A percentile compares a stretch with the other conserved stretches of the same genome.
Conservation (phyloP, 2,113 vertebrate species). For the Boulengeromyrus knoepffleri region DNA sequence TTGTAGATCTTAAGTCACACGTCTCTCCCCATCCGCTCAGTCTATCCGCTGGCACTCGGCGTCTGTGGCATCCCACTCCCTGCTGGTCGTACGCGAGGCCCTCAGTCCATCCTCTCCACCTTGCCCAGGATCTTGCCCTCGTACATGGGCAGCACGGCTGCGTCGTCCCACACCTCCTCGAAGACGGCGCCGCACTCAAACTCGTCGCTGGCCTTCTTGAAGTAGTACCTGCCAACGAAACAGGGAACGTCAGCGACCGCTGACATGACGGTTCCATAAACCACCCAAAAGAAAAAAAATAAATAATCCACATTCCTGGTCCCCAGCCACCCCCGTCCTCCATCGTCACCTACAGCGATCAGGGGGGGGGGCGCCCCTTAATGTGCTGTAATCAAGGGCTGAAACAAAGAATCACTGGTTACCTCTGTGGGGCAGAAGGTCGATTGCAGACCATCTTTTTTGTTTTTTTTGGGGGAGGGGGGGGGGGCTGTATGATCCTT, state of each 20-base stretch:
- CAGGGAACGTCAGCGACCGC: constrained; percentile 22
- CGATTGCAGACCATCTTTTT: background rate
- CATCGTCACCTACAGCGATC: background rate
- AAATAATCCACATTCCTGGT: background rate
- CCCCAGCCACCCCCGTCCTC: background rate
- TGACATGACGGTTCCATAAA: background rate
- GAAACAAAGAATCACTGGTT: background rate
- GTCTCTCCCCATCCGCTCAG: background rate
- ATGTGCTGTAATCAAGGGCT: background rate
- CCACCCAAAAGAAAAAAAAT: background rate
- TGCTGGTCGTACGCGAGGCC: background rate
- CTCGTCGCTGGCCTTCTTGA: constrained; percentile 89
- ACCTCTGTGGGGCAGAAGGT: background rate
- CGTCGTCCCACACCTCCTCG: constrained; percentile 83
- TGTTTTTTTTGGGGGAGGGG: constrained; percentile 14
- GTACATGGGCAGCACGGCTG: constrained; percentile 79
- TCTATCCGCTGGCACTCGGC: background rate
- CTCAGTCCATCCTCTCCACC: constrained; percentile 86
- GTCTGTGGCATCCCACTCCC: background rate
- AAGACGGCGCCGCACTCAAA: constrained; percentile 91
- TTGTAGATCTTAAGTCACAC: background rate
- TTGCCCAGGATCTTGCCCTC: constrained; percentile 88
- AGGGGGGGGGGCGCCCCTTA: background rate
- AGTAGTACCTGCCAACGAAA: constrained; percentile 78
- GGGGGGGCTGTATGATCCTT: constrained; percentile 4